Conservation (phyloP, 1,140 invertebrate genomes). For the Lepeophtheirus salmonis region DNA sequence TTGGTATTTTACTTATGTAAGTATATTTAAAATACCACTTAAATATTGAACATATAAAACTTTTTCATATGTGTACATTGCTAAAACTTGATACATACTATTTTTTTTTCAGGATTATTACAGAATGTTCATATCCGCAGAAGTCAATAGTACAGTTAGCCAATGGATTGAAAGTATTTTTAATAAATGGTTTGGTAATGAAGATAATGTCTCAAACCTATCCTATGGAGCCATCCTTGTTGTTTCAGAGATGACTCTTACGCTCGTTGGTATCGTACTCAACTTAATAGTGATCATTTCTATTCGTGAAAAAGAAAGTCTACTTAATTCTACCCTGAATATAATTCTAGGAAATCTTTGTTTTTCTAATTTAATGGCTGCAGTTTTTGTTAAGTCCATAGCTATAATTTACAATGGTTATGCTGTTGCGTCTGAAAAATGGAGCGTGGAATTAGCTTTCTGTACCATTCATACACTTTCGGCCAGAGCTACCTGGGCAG, state of each 20-base stretch:
- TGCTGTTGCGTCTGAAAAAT: not conserved
- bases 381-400: slow-evolving; percentile 16
- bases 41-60: no score
- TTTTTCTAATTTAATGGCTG: slow-evolving; percentile 7
- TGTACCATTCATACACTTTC: slow-evolving; percentile 8
- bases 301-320: slow-evolving; percentile 7
- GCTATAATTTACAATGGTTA: slow-evolving; percentile 12
- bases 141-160: no score
- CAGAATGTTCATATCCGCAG: no score
- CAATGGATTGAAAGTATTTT: not conserved
- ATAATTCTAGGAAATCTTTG: slow-evolving; percentile 9
- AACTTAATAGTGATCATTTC: slow-evolving; percentile 12
- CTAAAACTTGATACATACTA: no score
- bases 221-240: slow-evolving; percentile 3
- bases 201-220: not conserved
- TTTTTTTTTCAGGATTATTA: no score
- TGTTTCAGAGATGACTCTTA: not conserved
- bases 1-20: no score
- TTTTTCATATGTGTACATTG: no score
- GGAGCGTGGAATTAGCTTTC: slow-evolving; percentile 12
- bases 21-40: no score
- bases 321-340: slow-evolving; percentile 10
- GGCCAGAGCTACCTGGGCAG: slow-evolving; percentile 10
- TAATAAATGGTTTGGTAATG: not conserved
- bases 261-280: slow-evolving; percentile 5